Conservation (phyloP, 2,113 vertebrate genomes). For the Andinoacara biseriatus region DNA sequence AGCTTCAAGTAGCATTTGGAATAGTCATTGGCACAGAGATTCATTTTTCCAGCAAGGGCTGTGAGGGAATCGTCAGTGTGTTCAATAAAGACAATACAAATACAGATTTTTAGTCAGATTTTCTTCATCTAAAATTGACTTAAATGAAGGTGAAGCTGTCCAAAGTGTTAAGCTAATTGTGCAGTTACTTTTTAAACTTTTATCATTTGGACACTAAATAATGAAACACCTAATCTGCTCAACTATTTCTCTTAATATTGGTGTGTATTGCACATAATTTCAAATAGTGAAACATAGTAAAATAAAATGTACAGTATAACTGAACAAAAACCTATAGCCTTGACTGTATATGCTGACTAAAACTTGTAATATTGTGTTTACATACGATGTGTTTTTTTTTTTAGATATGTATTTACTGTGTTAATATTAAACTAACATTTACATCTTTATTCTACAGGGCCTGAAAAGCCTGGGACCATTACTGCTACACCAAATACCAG, state of each 20-base stretch:
- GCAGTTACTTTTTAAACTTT: not conserved
- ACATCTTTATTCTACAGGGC: conserved; percentile 35
- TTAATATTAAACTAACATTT: not conserved
- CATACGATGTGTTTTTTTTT: not conserved
- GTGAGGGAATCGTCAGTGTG: not conserved
- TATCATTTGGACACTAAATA: not conserved
- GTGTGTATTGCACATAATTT: too few relatives aligned
- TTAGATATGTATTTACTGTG: not conserved
- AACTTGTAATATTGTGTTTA: too few relatives aligned
- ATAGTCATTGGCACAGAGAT: not conserved
- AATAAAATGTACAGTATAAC: too few relatives aligned
- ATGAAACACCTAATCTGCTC: not conserved
- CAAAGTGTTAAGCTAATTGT: not conserved
- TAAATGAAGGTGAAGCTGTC: not conserved
- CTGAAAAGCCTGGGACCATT: conserved; percentile 44
- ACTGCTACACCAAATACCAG: not conserved
- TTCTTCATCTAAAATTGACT: not conserved
- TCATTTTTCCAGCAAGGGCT: not conserved
- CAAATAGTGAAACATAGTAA: too few relatives aligned
- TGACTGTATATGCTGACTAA: too few relatives aligned
- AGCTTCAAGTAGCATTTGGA: not conserved
- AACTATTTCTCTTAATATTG: too few relatives aligned
- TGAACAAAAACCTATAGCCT: too few relatives aligned
- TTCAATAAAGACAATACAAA: not conserved
- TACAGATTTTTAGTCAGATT: not conserved